Conservation (phyloP, 1,140 invertebrate genomes). For the Diabrotica undecimpunctata region DNA sequence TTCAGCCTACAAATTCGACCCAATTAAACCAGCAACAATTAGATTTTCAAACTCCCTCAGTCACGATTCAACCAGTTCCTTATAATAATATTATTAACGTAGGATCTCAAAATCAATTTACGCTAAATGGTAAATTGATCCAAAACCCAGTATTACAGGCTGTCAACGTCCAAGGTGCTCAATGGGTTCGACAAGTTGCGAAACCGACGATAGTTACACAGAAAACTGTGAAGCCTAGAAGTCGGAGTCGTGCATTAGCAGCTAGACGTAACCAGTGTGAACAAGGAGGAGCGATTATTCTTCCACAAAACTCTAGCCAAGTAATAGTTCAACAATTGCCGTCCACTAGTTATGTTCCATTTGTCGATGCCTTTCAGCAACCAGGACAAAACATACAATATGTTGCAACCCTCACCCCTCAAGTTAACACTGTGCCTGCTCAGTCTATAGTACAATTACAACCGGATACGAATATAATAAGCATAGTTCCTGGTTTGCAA, state of each 20-base stretch:
- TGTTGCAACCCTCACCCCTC: constrained; percentile 62
- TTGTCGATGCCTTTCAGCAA: constrained; percentile 64
- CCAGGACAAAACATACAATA: constrained; percentile 67
- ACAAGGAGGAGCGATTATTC: constrained; percentile 21
- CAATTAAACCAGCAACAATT: constrained; percentile 27
- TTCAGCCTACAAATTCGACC: constrained; percentile 12
- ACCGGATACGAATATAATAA: constrained; percentile 59
- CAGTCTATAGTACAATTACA: constrained; percentile 50
- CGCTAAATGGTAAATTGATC: constrained; percentile 34
- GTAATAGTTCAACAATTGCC: constrained; percentile 63
- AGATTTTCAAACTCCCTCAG: constrained; percentile 35
- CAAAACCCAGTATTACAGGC: constrained; percentile 31
- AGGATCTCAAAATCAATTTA: constrained; percentile 32
- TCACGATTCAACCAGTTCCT: constrained; percentile 37
- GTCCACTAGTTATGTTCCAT: constrained; percentile 64
- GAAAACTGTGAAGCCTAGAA: constrained; percentile 29
- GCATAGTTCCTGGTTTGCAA: constrained; percentile 64
- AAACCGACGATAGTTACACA: constrained; percentile 27
- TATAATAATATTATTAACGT: constrained; percentile 34
- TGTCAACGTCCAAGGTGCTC: constrained; percentile 31
- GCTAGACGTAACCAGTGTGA: constrained; percentile 27
- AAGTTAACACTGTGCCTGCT: constrained; percentile 43
- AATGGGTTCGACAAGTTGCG: constrained; percentile 33
- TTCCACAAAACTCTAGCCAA: constrained; percentile 27
- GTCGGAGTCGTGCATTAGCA: constrained; percentile 31